Evolutionary conservation across 2,888 invertebrate genomes (phyloP).

Genomic region (Apodemia mormo): DNA sequence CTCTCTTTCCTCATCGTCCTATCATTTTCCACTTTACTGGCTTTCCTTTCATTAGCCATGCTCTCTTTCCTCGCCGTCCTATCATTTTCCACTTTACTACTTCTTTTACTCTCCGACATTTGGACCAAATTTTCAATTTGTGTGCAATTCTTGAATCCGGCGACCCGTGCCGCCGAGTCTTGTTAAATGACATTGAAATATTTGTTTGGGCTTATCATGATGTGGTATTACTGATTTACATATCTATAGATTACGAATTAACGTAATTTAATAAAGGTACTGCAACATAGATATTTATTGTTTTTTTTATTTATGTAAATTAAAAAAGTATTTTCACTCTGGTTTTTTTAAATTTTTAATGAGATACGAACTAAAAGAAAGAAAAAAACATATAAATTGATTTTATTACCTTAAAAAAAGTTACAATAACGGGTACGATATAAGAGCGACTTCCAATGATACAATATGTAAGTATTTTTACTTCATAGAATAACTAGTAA

Average conservation of each 20-base stretch:
- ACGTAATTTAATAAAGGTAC: not conserved
- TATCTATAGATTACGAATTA: slow-evolving; percentile 2
- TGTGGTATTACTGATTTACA: slow-evolving; percentile 6
- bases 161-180: slow-evolving; percentile 2
- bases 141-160: slow-evolving; percentile 2
- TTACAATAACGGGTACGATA: no score
- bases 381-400: no score
- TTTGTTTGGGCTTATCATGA: not conserved
- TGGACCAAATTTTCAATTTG: slow-evolving; percentile 1
- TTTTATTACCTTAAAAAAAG: no score
- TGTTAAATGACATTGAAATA: slow-evolving; percentile 3
- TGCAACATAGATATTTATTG: not conserved
- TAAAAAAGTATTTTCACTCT: no score
- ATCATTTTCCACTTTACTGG: slow-evolving; percentile 14
- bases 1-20: not conserved
- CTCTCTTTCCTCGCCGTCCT: not conserved
- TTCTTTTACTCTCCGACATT: slow-evolving; percentile 10
- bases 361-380: no score
- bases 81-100: slow-evolving; percentile 12
- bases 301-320: no score
- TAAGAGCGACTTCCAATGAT: no score
- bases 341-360: no score
- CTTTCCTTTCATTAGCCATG: slow-evolving; percentile 4
- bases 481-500: no score
- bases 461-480: no score